These are phyloP conservation scores for Syrmaticus mikado DNA, from an alignment of 2,113 vertebrate genomes.

Conservation along the genomic window DNA sequence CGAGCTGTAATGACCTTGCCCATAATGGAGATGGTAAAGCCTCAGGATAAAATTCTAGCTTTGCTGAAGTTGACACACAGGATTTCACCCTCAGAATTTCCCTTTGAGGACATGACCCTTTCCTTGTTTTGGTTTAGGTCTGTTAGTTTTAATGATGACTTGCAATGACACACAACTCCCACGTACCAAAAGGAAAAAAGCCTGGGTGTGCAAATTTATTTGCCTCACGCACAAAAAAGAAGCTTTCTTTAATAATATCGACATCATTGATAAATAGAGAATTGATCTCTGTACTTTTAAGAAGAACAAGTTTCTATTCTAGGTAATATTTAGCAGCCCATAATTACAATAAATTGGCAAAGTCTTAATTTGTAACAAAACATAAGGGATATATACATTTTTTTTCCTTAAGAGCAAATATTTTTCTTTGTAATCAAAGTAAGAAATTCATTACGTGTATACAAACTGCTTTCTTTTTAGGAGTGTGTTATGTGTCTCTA, in stretches of 20 bases:
- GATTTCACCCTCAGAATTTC: not conserved
- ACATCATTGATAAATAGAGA: not conserved
- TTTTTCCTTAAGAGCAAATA: not conserved
- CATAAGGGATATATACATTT: not conserved
- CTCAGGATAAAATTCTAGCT: not conserved
- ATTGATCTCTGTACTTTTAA: not conserved
- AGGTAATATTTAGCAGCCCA: not conserved
- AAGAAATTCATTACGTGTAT: not conserved
- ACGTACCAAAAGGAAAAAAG: not conserved
- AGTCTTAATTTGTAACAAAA: not conserved
- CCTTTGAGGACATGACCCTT: not conserved
- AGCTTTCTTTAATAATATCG: not conserved
- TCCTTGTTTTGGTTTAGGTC: not conserved
- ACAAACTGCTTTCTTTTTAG: not conserved
- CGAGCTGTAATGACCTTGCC: not conserved
- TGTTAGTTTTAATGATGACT: rapidly evolving
- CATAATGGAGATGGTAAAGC: not conserved
- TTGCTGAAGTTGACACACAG: not conserved
- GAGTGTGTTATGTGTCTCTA: not conserved
- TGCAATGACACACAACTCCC: not conserved
- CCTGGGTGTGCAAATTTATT: not conserved
- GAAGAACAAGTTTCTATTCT: not conserved
- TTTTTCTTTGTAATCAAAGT: not conserved
- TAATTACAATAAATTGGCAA: slow-evolving; percentile 2
- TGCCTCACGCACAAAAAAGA: not conserved